Evolutionary conservation across 2,113 vertebrate genomes (phyloP).

Genomic region (Murina feae): DNA sequence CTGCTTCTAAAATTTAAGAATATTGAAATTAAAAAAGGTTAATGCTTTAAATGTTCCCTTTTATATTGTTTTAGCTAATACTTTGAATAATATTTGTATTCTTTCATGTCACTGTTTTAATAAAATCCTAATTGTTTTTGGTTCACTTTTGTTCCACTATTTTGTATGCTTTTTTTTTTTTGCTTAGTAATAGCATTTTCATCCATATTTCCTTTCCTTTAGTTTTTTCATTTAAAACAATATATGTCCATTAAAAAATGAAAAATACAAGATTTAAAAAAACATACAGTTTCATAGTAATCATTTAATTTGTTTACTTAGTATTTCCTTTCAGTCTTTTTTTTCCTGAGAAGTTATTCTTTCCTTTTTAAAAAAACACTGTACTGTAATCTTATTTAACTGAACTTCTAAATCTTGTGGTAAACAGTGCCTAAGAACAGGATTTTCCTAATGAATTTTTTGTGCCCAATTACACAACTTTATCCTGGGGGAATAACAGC

Average conservation of each 20-base stretch:
- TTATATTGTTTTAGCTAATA: constrained; percentile 20
- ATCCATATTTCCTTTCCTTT: constrained; percentile 28
- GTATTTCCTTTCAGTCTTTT: constrained; percentile 39
- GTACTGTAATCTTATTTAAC: constrained; percentile 9
- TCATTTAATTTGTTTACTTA: constrained; percentile 17
- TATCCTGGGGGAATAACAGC: constrained; percentile 20
- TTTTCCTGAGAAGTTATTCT: not conserved
- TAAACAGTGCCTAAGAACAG: constrained; percentile 28
- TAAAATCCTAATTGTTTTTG: not conserved
- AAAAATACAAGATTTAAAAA: not conserved
- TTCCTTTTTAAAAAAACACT: not conserved
- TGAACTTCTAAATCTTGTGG: constrained; percentile 51
- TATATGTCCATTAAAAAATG: constrained; percentile 1
- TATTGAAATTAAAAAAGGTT: constrained; percentile 1
- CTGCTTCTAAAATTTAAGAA: constrained; percentile 4
- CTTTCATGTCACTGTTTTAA: constrained; percentile 9
- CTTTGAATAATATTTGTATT: not conserved
- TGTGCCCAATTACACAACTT: constrained; percentile 50
- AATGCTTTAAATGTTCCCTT: constrained; percentile 11
- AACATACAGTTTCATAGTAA: not conserved
- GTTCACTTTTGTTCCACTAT: constrained; percentile 2
- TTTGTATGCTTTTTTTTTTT: not conserved
- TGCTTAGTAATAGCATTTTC: not conserved
- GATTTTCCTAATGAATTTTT: constrained; percentile 48
- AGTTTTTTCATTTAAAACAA: constrained; percentile 1